These are phyloP conservation scores for Lateolabrax maculatus DNA, from an alignment of 2,797 vertebrate species.

Conservation along the genomic window DNA sequence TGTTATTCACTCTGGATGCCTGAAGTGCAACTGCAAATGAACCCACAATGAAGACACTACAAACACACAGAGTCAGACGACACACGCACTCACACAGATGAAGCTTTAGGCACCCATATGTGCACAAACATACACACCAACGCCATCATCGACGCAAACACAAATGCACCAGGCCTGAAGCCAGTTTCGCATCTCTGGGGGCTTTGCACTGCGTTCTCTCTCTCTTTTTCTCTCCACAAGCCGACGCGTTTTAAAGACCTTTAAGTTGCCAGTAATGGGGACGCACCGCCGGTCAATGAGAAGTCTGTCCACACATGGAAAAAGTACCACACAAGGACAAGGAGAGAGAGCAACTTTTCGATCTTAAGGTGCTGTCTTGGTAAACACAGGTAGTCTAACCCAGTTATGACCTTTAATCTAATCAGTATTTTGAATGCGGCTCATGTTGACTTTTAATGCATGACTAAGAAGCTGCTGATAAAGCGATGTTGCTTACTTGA, in stretches of 20 bases:
- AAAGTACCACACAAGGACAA: constrained; percentile 5
- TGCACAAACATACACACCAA: not conserved
- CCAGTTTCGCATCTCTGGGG: constrained; percentile 25
- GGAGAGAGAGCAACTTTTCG: constrained; percentile 2
- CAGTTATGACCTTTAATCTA: constrained; percentile 39
- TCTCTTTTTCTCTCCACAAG: constrained; percentile 7
- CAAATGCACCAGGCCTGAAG: constrained; percentile 16
- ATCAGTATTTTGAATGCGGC: constrained; percentile 41
- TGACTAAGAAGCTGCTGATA: constrained; percentile 58
- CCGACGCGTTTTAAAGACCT: constrained; percentile 49
- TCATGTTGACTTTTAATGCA: constrained; percentile 60
- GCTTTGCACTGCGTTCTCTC: not conserved
- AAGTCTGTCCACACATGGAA: constrained; percentile 26
- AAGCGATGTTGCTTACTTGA: constrained; percentile 44
- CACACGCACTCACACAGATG: not conserved
- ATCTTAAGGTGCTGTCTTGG: constrained; percentile 6
- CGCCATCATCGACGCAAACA: not conserved
- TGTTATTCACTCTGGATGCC: not conserved
- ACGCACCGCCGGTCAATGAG: constrained; percentile 41
- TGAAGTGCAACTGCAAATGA: not conserved
- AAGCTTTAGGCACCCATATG: not conserved
- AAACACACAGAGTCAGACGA: not conserved
- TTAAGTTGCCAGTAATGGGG: constrained; percentile 40
- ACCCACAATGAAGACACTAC: not conserved
- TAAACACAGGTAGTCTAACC: constrained; percentile 52